A percentile compares a stretch with the other conserved stretches of the same genome.
phyloP scores from a whole-genome alignment of 2,113 vertebrate species.

The Notothenia rossii region DNA sequence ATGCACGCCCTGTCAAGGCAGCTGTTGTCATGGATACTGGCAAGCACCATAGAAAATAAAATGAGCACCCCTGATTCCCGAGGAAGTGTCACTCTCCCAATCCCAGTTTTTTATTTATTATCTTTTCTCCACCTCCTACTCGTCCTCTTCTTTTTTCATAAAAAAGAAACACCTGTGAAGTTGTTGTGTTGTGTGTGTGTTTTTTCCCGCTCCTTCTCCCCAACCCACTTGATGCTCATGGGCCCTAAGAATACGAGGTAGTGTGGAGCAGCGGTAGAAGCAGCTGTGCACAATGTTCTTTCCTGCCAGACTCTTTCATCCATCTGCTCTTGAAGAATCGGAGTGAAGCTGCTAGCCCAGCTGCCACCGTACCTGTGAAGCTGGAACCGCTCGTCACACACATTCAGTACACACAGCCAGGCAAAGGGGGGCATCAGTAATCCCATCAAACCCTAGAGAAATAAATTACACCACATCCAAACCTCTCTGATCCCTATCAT shows the following conservation, averaged over 20 bases:
- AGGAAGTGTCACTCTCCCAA: constrained; percentile 89
- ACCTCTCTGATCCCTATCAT: constrained; percentile 39
- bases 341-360: constrained; percentile 66
- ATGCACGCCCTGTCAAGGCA: constrained; percentile 99
- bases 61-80: constrained; percentile 91
- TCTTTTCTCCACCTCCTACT: constrained; percentile 43
- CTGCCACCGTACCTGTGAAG: constrained; percentile 67
- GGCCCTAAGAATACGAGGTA: constrained; percentile 50
- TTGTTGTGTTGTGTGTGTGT: constrained; percentile 68
- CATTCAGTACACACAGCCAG: constrained; percentile 33
- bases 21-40: constrained; percentile 99
- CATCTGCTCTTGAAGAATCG: constrained; percentile 66
- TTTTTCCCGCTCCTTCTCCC: not conserved
- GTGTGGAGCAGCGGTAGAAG: constrained; percentile 63
- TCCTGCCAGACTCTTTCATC: constrained; percentile 70
- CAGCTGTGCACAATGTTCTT: constrained; percentile 72
- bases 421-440: constrained; percentile 35
- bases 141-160: constrained; percentile 63
- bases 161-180: constrained; percentile 73
- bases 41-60: constrained; percentile 92
- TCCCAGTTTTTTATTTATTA: constrained; percentile 67
- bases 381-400: constrained; percentile 36
- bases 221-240: constrained; percentile 66
- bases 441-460: constrained; percentile 64
- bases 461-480: constrained; percentile 42